Base-by-base conservation (phyloP, 1,140 invertebrate species). In the Leptinotarsa texana region DNA sequence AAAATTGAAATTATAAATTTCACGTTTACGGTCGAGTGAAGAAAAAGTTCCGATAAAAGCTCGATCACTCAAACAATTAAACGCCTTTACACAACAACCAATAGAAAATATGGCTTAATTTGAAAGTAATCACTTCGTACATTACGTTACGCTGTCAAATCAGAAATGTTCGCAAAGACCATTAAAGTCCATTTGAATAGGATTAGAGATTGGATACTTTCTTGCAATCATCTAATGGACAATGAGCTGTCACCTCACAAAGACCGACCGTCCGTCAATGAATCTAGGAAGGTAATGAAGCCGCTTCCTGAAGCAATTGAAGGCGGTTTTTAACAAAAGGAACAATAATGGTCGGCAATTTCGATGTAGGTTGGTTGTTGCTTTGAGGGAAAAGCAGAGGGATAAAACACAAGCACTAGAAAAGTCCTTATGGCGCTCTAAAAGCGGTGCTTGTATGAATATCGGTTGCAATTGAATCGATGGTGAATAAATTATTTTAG, bases 1-100 rank as follows among this genome's bases (percentile, higher is more conserved):
- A 57, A n/a, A 57, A 57, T 57, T 57, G 51, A 57, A 57, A 57
- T 57, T 57, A 57, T 57, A 4, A 57, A 57, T 57, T 57, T 57
- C 51, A 15, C 51, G n/a, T 57, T 57, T 13, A 57, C 51, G 51
- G 13, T 57, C 13, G 13, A 57, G 15, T 17, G 51, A 4, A 57
- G 51, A 17, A 57, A 57, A 57, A 57, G 13, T 57, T 57, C 17
- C 15, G n/a, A 57, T 57, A 15, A 42, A 11, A 18, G 51, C 15
- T 57, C 51, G 51, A 57, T 57, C 51, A 18, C n/a, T 57, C 51
- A 8, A 57, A 57, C 13, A 18, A 57, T 57, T 17, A 17, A 57
- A 57, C 51, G 51, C 51, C 15, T 17, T 57, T 17, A 57, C 6
- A n/a, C n/a, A 57, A 57, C 51, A 17, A 57, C 51, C 17, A 57